Evolutionary conservation across 2,888 invertebrate species (phyloP).

Genomic region (Clivina fossor): DNA sequence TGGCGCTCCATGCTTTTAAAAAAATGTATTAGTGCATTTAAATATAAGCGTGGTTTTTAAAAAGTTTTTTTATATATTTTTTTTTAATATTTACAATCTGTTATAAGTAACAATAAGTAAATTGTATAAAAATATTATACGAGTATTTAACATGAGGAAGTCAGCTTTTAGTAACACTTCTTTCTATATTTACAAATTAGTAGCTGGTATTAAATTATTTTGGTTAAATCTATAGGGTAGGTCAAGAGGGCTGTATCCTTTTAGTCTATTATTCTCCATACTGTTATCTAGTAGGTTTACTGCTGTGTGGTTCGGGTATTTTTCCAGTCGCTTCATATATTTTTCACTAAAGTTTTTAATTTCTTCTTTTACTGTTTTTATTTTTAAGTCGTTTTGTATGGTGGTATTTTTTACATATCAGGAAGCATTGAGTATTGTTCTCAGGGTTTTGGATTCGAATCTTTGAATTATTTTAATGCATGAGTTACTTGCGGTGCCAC

Average conservation of each 20-base stretch:
- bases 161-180: no score
- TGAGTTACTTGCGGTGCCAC: slow-evolving; percentile 13
- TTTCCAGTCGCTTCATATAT: background rate
- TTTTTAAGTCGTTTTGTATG: slow-evolving; percentile 6
- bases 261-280: slow-evolving; percentile 1
- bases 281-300: slow-evolving; percentile 11
- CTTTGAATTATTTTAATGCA: slow-evolving; percentile 16
- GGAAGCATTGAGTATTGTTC: slow-evolving; percentile 8
- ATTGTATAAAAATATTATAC: no score
- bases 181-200: no score
- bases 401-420: slow-evolving; percentile 4
- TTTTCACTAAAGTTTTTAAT: background rate
- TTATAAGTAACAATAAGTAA: no score
- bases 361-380: slow-evolving; percentile 10
- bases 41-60: no score
- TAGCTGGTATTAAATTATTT: background rate
- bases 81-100: no score
- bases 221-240: slow-evolving; percentile 5
- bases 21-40: no score
- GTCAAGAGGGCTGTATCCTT: slow-evolving; percentile 4
- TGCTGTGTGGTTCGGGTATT: slow-evolving; percentile 9
- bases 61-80: no score
- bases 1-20: no score
- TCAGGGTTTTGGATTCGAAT: slow-evolving; percentile 4
- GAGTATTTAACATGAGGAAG: no score